These are phyloP conservation scores for Propithecus perrieri DNA, from an alignment of 2,797 vertebrate genomes.

Conservation along the genomic window DNA sequence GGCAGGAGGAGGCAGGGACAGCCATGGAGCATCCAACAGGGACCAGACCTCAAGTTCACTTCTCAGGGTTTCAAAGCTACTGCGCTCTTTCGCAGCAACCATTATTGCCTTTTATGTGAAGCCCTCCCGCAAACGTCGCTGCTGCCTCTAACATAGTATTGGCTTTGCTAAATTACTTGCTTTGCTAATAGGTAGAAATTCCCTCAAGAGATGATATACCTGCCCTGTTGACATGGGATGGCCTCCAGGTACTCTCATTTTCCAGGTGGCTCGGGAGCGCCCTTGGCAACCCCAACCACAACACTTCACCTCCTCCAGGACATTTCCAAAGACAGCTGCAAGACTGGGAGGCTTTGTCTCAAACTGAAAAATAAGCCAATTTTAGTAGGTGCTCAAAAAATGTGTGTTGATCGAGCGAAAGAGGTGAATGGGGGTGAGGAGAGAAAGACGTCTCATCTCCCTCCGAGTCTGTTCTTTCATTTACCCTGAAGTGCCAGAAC, in stretches of 20 bases:
- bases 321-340: neutral
- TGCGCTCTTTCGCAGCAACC: neutral
- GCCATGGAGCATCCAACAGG: neutral
- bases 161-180: neutral
- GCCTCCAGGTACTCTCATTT: neutral
- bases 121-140: neutral
- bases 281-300: neutral
- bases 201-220: neutral
- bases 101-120: neutral
- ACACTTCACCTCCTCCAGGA: neutral
- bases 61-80: neutral
- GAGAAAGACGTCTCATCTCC: neutral
- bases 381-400: neutral
- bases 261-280: neutral
- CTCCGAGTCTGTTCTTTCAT: neutral
- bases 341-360: neutral
- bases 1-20: neutral
- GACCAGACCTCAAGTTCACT: neutral
- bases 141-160: neutral
- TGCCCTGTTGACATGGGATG: fast-evolving
- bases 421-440: neutral
- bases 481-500: neutral
- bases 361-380: neutral
- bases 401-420: neutral
- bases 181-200: neutral